Base-by-base conservation (phyloP, 2,113 vertebrate genomes). In the Hippopotamus amphibius region DNA sequence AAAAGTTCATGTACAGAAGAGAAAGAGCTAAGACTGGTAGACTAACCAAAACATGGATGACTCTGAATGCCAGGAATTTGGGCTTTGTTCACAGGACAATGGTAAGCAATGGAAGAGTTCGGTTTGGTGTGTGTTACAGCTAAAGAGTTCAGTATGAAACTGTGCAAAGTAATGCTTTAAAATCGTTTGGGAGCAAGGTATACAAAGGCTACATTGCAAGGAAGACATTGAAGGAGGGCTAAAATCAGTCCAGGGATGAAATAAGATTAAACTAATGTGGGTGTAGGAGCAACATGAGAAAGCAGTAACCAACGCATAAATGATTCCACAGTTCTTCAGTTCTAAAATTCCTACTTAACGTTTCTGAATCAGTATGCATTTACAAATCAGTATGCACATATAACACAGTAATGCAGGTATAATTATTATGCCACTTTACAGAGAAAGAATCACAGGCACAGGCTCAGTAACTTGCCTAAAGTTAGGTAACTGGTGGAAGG, bases 311-410 rank as follows among this genome's bases (percentile, higher is more conserved):
- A 48, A 84, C 59, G 48, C 8, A 28, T 72, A 15, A 89, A 30
- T 33, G 77, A 89, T 65, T 57, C 11, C 28, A 37, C 6, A 77
- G 57, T 61, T 87, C 37, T 50, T 72, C 57, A 46, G 55, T 88
- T 88, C 30, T 77, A 57, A 93, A 87, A 63, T 37, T 90, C 12
- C 1, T 55, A 95, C 65, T 69, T 82, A 88, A 77, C 26, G 66
- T 83, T 90, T 90, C 87, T 88, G 37, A 93, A 83, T 84, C 26
- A 11, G 26, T 55, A 72, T 17, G 15, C 33, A 77, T 79, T 92
- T 85, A 84, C 30, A 43, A 83, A 93, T 94, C 21, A 84, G 41
- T 4, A 9, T 43, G 65, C 16, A 89, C 53, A 77, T 66, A n/a
- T 48, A 74, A 88, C 37, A 43, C 46, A 83, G 19, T 59, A 33